These are phyloP conservation scores for Hybognathus amarus DNA, from an alignment of 2,797 vertebrate genomes.

Conservation along the genomic window DNA sequence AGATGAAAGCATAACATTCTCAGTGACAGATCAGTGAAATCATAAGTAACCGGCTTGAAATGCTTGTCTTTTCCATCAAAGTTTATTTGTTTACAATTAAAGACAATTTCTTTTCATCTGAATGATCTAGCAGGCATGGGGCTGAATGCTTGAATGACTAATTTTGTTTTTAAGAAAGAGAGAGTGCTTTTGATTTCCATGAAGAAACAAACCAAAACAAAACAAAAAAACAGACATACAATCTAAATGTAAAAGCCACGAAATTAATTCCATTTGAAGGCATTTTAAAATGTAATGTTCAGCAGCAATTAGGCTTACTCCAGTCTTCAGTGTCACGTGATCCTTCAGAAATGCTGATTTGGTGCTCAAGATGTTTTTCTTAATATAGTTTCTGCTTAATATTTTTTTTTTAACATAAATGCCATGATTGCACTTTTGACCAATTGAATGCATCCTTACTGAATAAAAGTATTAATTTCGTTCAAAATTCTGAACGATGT, in stretches of 20 bases:
- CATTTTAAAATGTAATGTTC: neutral
- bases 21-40: constrained; percentile 52
- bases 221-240: neutral
- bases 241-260: neutral
- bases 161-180: constrained; percentile 17
- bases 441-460: neutral
- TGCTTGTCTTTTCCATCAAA: constrained; percentile 25
- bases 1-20: constrained; percentile 51
- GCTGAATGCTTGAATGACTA: constrained; percentile 11
- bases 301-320: neutral
- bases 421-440: neutral
- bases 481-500: neutral
- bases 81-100: constrained; percentile 43
- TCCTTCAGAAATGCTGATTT: neutral
- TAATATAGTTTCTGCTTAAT: neutral
- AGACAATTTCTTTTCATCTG: constrained; percentile 27
- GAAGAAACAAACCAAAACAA: neutral
- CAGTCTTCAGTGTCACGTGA: neutral
- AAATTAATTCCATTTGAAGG: neutral
- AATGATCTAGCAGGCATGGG: constrained; percentile 20
- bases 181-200: neutral
- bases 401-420: neutral
- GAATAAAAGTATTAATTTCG: neutral
- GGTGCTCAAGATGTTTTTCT: neutral
- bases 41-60: constrained; percentile 40